Evolutionary conservation across 2,113 vertebrate genomes (phyloP), one percentile per base, ranked within the genome.

Genomic region (Hippocampus mohnikei): DNA sequence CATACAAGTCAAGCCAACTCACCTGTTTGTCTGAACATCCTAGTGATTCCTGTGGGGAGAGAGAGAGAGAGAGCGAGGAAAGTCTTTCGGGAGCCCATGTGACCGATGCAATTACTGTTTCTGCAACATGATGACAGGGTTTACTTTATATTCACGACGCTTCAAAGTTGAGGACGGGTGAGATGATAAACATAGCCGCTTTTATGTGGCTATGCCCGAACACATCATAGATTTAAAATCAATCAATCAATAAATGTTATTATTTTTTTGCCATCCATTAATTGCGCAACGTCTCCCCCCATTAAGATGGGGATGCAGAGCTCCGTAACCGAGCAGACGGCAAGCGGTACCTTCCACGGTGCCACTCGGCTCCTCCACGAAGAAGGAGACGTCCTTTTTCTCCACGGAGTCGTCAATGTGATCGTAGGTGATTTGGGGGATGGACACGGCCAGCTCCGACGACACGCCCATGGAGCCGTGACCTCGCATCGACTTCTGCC

Each of bases 361-460:
- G 90, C 91, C 92, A 81, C 86, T 63, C 15, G 89, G 84, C 64
- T 94, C 93, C 52, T 86, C 92, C 29, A 87, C 77, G 80, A 91
- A 93, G 80, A 84, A 91, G 0, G 90, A 72, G 50, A 86, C 73
- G 0, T 93, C 90, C 70, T 90, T 93, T 88, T 92, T 94, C 21
- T 91, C 84, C 25, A 66, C 87, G 5, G 90, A 88, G 67, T 93
- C 92, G 18, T 89, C 91, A 6, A 88, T 84, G 62, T 93, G 92
- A 69, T 93, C 85, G 0, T 93, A 94, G 16, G 93, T 95, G 88
- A 95, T 95, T 68, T 94, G 94, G 29, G 94, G 94, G 76, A 95
- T 70, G 7, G 93, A 90, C 50, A 94, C 72, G 3, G 88, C 79
- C 33, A 90, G 88, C 59, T 93, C 93, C 48, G 89, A 88, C 9